Percentiles rank a stretch among this genome's conserved stretches.
phyloP scores from a whole-genome alignment of 2,113 vertebrate species.

The Sclerurus mexicanus region DNA sequence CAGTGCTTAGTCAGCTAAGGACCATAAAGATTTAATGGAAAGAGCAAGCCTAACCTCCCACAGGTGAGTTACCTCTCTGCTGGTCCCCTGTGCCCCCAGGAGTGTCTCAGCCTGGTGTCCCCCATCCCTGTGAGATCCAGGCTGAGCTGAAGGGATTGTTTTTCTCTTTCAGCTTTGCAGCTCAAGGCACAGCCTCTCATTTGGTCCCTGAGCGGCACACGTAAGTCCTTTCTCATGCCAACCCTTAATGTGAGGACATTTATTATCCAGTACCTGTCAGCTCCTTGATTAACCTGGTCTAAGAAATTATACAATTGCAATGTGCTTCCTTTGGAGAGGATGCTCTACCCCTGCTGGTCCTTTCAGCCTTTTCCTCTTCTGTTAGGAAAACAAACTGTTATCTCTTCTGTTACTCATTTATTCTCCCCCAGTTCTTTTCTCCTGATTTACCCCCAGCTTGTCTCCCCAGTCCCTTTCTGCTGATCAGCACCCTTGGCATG shows the following conservation, averaged over 20 bases:
- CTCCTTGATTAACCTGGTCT: background rate
- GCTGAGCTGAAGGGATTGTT: background rate
- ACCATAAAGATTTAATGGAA: background rate
- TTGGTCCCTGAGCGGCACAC: background rate
- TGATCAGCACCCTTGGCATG: background rate
- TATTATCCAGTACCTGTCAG: background rate
- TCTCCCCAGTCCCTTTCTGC: background rate
- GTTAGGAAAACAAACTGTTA: background rate
- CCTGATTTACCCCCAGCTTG: background rate
- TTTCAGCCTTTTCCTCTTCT: background rate
- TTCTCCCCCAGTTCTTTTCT: background rate
- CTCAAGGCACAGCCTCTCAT: background rate
- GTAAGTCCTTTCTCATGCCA: background rate
- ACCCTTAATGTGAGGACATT: background rate
- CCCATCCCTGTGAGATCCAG: background rate
- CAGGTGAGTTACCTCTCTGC: background rate
- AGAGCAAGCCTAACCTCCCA: background rate
- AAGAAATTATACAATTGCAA: background rate
- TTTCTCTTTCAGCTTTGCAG: background rate
- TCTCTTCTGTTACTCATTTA: background rate
- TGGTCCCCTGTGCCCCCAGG: background rate
- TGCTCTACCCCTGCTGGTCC: background rate
- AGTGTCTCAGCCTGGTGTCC: background rate
- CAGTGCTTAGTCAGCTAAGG: background rate
- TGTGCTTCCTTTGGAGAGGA: background rate